Evolutionary conservation across 2,113 vertebrate genomes (phyloP), one percentile per base, ranked within the genome.

Genomic region (Sciurus niger): DNA sequence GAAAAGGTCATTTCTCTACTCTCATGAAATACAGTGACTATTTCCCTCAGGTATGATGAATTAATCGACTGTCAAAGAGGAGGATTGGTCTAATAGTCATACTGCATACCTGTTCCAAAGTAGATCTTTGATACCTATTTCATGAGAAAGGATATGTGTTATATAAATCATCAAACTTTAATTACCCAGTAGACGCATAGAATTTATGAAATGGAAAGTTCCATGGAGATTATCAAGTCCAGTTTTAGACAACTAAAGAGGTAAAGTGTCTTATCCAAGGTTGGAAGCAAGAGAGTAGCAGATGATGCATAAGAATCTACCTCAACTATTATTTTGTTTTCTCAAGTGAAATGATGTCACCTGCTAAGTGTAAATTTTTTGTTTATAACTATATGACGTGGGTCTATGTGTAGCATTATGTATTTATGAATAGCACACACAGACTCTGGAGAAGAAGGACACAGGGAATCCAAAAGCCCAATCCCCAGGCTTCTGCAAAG

Each of bases 1-100:
- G 22, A 14, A 80, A 93, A 83, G 58, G 70, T 83, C 14, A 63
- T 80, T 87, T 55, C 51, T 77, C 30, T 92, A 4, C 92, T 97
- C 63, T 96, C 58, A 65, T 88, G n/a, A 96, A 96, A 96, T 51
- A 67, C 60, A 94, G 89, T 80, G 76, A 77, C 53, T 74, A 55
- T 20, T 78, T 95, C 82, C 76, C 63, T 60, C 67, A 79, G 65
- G 16, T 88, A 16, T 90, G 93, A 89, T 91, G 72, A 89, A 93
- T 84, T 73, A 92, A 48, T 76, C 65, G 53, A 93, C 40, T 37
- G 22, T 3, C 25, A 37, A 43, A 95, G 65, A 78, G 58, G 28
- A 94, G 20, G 22, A n/a, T 84, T 14, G 67, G 34, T 78, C 25
- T 89, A 80, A 67, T 2, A 28, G 20, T 37, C 68, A 4, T 22